These are phyloP conservation scores for Myrmecophaga tridactyla DNA, from an alignment of 2,113 vertebrate species.

Conservation along the genomic window DNA sequence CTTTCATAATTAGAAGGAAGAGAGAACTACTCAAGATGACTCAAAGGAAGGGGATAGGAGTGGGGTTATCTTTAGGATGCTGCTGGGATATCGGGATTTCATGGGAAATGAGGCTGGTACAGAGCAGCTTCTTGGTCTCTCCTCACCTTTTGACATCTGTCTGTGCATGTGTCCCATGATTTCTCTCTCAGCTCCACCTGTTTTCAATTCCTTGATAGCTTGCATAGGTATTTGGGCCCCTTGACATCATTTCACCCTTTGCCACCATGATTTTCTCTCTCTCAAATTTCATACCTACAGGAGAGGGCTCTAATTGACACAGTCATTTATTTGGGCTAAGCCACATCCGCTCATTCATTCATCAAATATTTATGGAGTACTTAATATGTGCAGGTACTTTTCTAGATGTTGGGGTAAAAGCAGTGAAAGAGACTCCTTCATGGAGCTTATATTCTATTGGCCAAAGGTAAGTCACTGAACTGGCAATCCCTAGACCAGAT, in stretches of 20 bases:
- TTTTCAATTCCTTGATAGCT: background rate
- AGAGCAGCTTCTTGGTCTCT: background rate
- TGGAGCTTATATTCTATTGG: background rate
- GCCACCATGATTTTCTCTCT: background rate
- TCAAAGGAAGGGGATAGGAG: background rate
- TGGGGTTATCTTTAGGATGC: background rate
- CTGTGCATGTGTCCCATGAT: background rate
- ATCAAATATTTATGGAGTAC: background rate
- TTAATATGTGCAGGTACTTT: background rate
- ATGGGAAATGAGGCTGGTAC: background rate
- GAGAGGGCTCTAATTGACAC: background rate
- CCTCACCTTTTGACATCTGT: background rate
- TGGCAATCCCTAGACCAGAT: background rate
- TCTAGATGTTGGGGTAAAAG: background rate
- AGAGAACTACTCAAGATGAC: background rate
- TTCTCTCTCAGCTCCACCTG: background rate
- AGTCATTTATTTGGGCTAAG: background rate
- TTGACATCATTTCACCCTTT: background rate
- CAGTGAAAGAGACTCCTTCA: background rate
- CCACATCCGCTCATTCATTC: background rate
- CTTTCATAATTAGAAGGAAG: constrained; percentile 13
- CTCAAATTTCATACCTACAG: constrained; percentile 20
- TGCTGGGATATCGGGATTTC: background rate
- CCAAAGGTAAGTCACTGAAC: background rate
- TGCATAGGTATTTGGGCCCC: background rate